phyloP scores from a whole-genome alignment of 2,113 vertebrate genomes.

The Formicarius rufipectus region DNA sequence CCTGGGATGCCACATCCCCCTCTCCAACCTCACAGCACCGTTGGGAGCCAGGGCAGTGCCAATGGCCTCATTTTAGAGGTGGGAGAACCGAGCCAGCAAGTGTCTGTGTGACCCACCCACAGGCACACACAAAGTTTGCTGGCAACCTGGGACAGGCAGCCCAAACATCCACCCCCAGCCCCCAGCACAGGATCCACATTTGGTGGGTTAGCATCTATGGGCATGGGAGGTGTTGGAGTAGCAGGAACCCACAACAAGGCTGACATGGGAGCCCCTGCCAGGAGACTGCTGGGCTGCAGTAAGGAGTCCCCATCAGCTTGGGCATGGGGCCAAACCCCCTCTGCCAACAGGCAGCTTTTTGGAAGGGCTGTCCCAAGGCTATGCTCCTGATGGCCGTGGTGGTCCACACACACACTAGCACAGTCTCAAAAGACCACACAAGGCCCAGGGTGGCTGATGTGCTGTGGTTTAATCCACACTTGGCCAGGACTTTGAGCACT shows the following conservation, averaged over 20 bases:
- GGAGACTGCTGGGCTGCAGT: neutral
- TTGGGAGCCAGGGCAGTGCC: neutral
- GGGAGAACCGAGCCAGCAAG: neutral
- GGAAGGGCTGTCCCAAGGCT: neutral
- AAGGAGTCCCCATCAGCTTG: neutral
- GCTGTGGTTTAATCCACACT: neutral
- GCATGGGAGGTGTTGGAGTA: fast-evolving
- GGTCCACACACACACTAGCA: neutral
- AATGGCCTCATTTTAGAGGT: fast-evolving
- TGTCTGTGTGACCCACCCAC: neutral
- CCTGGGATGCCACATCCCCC: neutral
- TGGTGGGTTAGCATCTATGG: neutral
- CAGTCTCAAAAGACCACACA: neutral
- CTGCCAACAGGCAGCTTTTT: fast-evolving
- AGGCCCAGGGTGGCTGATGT: neutral
- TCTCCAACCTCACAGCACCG: neutral
- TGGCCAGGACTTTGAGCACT: neutral
- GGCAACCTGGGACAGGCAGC: neutral
- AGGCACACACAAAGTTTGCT: neutral
- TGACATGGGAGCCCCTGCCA: fast-evolving
- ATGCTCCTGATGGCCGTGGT: neutral
- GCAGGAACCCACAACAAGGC: neutral
- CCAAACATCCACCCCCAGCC: no score
- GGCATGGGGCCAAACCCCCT: neutral
- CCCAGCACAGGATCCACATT: fast-evolving